phyloP scores from a whole-genome alignment of 2,797 vertebrate species.

The Zalophus californianus region DNA sequence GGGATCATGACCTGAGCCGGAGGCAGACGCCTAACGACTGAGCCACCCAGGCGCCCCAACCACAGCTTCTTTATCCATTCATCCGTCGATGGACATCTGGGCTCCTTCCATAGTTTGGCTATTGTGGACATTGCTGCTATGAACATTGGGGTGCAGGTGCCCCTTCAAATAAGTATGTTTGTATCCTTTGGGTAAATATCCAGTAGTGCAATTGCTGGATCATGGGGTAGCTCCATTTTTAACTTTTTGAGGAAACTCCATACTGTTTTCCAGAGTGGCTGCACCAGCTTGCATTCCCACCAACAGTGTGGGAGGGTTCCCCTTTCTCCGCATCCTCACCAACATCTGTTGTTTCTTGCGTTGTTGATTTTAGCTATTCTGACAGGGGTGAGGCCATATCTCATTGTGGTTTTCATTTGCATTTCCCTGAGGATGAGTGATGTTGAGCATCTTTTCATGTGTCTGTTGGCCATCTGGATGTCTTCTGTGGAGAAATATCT shows the following conservation, averaged over 20 bases:
- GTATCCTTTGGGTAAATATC: neutral
- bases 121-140: neutral
- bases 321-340: neutral
- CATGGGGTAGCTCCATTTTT: neutral
- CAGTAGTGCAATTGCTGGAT: neutral
- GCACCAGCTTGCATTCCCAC: neutral
- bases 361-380: neutral
- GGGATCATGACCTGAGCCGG: too few species aligned
- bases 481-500: neutral
- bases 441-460: neutral
- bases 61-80: neutral
- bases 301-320: neutral
- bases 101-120: neutral
- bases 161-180: accelerated
- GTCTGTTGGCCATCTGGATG: neutral
- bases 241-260: neutral
- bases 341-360: neutral
- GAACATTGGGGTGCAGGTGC: neutral
- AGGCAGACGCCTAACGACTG: too few species aligned
- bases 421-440: neutral
- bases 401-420: neutral
- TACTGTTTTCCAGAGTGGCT: neutral
- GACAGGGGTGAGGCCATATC: neutral
- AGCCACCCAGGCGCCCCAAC: too few species aligned
- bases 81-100: neutral